Percentiles rank a stretch among this genome's conserved stretches.
Conservation (phyloP, 2,113 vertebrate species). For the Excalfactoria chinensis region DNA sequence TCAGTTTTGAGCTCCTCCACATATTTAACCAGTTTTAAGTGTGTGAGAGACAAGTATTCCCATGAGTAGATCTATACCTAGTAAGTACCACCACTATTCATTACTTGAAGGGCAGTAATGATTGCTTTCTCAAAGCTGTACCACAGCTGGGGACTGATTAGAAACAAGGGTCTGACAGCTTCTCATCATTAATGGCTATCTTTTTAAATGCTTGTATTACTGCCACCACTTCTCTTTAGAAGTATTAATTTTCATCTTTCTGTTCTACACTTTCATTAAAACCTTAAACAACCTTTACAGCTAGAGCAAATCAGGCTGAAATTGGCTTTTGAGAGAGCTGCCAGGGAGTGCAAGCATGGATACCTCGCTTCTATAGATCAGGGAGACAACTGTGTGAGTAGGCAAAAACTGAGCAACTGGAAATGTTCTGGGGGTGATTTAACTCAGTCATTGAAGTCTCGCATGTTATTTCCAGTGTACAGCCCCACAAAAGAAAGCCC, state of each 20-base stretch:
- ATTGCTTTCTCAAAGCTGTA: not conserved
- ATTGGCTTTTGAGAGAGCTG: not conserved
- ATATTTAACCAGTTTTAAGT: slow-evolving; percentile 29
- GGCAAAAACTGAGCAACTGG: not conserved
- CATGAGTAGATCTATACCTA: not conserved
- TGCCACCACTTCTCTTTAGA: not conserved
- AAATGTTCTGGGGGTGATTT: not conserved
- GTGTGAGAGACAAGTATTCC: slow-evolving; percentile 29
- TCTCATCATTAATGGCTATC: not conserved
- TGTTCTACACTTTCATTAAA: not conserved
- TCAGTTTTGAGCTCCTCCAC: slow-evolving; percentile 50
- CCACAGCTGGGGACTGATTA: not conserved
- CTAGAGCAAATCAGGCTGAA: not conserved
- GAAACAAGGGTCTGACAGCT: not conserved
- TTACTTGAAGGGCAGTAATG: not conserved
- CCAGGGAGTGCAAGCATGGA: not conserved
- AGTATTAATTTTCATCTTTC: not conserved
- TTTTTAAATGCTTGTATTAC: not conserved
- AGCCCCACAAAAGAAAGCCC: not conserved
- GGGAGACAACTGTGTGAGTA: not conserved
- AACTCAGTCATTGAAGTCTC: not conserved
- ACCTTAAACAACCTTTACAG: not conserved
- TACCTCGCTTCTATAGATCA: not conserved
- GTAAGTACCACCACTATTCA: not conserved
- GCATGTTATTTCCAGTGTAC: not conserved